These are phyloP conservation scores for Coenobita brevimanus DNA, from an alignment of 1,140 invertebrate species.

Conservation along the genomic window DNA sequence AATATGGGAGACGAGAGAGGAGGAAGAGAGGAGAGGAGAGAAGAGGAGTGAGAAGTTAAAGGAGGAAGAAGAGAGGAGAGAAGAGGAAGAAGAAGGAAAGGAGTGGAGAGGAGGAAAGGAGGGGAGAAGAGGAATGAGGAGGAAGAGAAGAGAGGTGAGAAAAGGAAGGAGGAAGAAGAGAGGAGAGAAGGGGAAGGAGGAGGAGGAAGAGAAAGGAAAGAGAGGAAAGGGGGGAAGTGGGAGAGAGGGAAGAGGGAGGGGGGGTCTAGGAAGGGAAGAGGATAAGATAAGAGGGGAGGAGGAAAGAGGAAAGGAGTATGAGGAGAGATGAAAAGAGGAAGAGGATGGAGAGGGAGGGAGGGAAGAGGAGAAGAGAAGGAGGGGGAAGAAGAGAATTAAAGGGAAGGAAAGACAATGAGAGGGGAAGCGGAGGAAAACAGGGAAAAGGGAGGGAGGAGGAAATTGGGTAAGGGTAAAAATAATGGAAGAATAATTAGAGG, in stretches of 20 bases:
- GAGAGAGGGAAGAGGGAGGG: neutral
- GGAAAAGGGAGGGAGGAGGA: no score
- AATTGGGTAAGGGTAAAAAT: no score
- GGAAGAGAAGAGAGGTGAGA: neutral
- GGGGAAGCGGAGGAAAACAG: no score
- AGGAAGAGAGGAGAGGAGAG: no score
- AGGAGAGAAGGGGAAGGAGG: neutral
- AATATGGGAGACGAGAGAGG: no score
- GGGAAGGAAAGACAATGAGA: no score
- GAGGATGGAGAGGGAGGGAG: neutral
- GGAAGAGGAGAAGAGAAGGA: neutral
- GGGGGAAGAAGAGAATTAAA: no score
- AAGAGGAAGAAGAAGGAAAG: neutral
- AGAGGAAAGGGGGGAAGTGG: neutral
- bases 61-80: no score
- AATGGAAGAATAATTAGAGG: no score
- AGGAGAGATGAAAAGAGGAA: neutral
- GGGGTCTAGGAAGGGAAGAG: neutral
- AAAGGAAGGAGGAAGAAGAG: neutral
- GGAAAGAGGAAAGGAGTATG: neutral
- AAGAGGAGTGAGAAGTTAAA: neutral
- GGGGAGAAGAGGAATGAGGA: neutral
- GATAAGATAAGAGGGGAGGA: neutral
- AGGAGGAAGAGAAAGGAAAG: neutral
- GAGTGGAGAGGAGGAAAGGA: neutral